A percentile compares a stretch with the other conserved stretches of the same genome.
Evolutionary conservation across 2,888 invertebrate genomes (phyloP).

Genomic region (Syritta pipiens): DNA sequence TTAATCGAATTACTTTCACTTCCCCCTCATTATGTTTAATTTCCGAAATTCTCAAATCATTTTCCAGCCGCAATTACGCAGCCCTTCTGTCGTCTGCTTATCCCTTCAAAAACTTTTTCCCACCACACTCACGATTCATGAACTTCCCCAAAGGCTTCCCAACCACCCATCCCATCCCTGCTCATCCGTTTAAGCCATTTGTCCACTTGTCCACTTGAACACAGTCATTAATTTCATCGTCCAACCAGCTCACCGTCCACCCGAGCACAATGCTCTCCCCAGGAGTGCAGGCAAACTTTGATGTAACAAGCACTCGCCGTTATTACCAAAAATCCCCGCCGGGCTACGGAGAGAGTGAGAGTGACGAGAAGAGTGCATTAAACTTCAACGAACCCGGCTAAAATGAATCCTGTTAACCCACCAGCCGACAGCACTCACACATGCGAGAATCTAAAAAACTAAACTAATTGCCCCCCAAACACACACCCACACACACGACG

Average conservation of each 20-base stretch:
- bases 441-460: slow-evolving; percentile 24
- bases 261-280: neutral
- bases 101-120: no score
- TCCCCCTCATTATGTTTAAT: no score
- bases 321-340: slow-evolving; percentile 14
- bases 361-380: slow-evolving; percentile 28
- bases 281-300: slow-evolving; percentile 7
- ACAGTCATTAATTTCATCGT: slow-evolving; percentile 9
- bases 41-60: no score
- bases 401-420: neutral
- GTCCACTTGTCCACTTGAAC: neutral
- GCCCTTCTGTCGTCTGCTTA: no score
- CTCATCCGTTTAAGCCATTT: neutral
- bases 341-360: no score
- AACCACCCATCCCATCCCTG: neutral
- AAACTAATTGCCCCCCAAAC: slow-evolving; percentile 40
- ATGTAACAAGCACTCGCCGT: slow-evolving; percentile 26
- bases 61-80: no score
- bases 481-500: slow-evolving; percentile 2
- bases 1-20: no score
- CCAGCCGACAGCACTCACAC: neutral
- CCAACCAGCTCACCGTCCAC: neutral
- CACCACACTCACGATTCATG: no score
- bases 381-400: slow-evolving; percentile 8
- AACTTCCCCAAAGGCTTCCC: no score